Base-by-base conservation (phyloP, 2,113 vertebrate genomes). In the Polypterus senegalus region DNA sequence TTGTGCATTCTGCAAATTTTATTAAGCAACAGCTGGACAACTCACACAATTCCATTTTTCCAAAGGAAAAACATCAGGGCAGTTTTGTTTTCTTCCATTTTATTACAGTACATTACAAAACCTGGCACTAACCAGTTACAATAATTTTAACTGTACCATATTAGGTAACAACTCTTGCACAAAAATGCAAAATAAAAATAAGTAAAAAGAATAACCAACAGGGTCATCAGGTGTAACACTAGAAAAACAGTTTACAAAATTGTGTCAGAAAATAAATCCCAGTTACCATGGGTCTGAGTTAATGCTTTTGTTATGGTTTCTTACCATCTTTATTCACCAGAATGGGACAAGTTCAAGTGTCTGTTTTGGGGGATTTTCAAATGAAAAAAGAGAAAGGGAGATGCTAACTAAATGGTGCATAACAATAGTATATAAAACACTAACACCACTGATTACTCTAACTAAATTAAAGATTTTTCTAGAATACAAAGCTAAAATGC, bases 1-100 rank as follows among this genome's bases (percentile, higher is more conserved):
- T 58, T 65, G 70, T 74, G 83, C 78, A 74, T 75, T 82, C 76
- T 84, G 82, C 78, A 87, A 86, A 83, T 82, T 89, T 91, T 91
- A 91, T 88, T 89, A 85, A 85, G 88, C 82, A 86, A 89, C 79
- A 88, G 78, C 82, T 83, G 79, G 83, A 89, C 84, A 82, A 86
- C 68, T 83, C 74, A 85, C 84, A 88, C 86, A 86, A 81, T 74
- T 86, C 83, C 75, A 86, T 83, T 80, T 86, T 74, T 81, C 80
- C 74, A 79, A 80, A 78, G 66, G 81, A 87, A 78, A 71, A 83
- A 81, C 63, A 64, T 63, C 9, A 75, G 73, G 72, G 76, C 80
- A 74, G 81, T 76, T 27, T 69, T 70, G 71, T 75, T 70, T 27
- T 45, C 4, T 58, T 58, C 56, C 72, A 78, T 76, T 71, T 81